A percentile compares a stretch with the other conserved stretches of the same genome.
Evolutionary conservation across 1,140 invertebrate genomes (phyloP).

Genomic region (Argopecten irradians): DNA sequence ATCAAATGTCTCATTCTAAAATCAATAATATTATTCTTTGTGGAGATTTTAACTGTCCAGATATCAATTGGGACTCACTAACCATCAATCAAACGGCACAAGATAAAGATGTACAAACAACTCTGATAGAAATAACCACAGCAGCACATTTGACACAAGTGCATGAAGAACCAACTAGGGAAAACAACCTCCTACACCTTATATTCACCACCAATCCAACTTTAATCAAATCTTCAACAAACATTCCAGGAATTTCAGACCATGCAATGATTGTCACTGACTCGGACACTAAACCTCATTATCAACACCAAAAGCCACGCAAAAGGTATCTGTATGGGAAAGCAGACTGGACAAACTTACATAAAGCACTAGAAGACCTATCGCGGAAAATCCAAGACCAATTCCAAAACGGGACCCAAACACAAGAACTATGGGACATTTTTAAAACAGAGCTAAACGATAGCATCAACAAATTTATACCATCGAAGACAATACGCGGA

Average conservation of each 20-base stretch:
- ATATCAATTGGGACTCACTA: no score
- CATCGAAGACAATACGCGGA: slow-evolving; percentile 33
- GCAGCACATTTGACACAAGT: slow-evolving; percentile 26
- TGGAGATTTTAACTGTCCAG: no score
- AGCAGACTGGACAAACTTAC: slow-evolving; percentile 35
- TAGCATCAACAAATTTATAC: slow-evolving; percentile 21
- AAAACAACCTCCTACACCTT: slow-evolving; percentile 15
- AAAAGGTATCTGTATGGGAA: slow-evolving; percentile 37
- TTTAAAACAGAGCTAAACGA: neutral
- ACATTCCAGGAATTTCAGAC: slow-evolving; percentile 29
- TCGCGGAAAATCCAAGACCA: neutral
- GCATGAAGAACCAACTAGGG: slow-evolving; percentile 35
- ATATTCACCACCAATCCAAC: slow-evolving; percentile 31
- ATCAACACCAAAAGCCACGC: slow-evolving; percentile 19
- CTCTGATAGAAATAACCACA: no score
- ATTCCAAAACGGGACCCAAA: neutral
- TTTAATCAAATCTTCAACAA: slow-evolving; percentile 40
- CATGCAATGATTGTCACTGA: slow-evolving; percentile 43
- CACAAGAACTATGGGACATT: no score
- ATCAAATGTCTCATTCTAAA: no score
- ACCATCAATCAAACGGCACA: no score
- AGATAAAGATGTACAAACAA: no score
- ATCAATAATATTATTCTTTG: no score
- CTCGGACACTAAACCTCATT: slow-evolving; percentile 36
- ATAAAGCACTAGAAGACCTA: neutral